Evolutionary conservation across 2,888 invertebrate genomes (phyloP).

Genomic region (Lampropteryx suffumata): DNA sequence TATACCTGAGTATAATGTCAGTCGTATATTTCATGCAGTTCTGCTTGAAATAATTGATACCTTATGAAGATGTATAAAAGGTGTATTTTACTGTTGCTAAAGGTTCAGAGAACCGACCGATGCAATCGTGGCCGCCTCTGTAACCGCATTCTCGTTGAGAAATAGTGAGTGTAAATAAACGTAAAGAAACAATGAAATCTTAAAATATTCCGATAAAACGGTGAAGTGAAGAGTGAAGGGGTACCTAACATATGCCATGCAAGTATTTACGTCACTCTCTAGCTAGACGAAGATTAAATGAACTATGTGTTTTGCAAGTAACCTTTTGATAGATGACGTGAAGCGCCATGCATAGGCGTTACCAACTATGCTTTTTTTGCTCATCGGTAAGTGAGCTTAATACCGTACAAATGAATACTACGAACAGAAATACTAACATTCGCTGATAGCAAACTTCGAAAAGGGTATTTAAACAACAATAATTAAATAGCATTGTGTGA

Average conservation of each 20-base stretch:
- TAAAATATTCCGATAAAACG: conserved; percentile 40
- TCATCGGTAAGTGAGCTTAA: too few species aligned
- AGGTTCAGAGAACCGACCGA: conserved; percentile 31
- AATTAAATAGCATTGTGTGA: too few species aligned
- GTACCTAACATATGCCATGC: conserved; percentile 31
- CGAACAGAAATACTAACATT: too few species aligned
- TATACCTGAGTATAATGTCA: conserved; percentile 16
- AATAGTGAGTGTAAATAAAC: conserved; percentile 46
- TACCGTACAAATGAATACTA: too few species aligned
- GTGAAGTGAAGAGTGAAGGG: conserved; percentile 36
- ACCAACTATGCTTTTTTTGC: too few species aligned
- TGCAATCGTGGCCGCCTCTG: conserved; percentile 39
- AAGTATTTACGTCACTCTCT: conserved; percentile 35
- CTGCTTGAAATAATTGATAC: conserved; percentile 8
- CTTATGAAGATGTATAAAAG: conserved; percentile 28
- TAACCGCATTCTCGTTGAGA: conserved; percentile 46
- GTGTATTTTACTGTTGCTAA: conserved; percentile 33
- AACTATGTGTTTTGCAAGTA: conserved; percentile 29
- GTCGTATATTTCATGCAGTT: conserved; percentile 10
- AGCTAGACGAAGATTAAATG: conserved; percentile 31
- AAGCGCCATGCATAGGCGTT: not conserved
- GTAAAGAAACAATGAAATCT: conserved; percentile 47
- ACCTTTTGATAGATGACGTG: conserved; percentile 23
- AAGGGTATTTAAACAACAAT: too few species aligned
- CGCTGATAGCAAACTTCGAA: too few species aligned